phyloP scores from a whole-genome alignment of 2,888 invertebrate genomes.

The Cerastis leucographa region DNA sequence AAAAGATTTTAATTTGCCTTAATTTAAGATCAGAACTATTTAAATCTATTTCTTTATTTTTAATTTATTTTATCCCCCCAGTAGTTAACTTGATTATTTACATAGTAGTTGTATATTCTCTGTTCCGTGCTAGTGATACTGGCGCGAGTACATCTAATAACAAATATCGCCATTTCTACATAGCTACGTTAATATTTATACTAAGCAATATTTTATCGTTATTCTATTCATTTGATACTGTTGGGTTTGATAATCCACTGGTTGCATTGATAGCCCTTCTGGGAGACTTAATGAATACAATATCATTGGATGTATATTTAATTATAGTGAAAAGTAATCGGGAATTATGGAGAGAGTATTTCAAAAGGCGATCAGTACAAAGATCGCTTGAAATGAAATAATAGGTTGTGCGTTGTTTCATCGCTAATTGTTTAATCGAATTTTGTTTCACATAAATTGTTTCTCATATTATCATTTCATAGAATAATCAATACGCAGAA shows the following conservation, averaged over 20 bases:
- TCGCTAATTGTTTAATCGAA: no score
- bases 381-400: not conserved
- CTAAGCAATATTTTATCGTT: constrained; percentile 36
- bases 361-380: constrained; percentile 19
- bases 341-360: constrained; percentile 33
- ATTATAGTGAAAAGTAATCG: constrained; percentile 31
- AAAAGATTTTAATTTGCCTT: not conserved
- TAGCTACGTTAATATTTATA: constrained; percentile 40
- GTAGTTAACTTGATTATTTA: constrained; percentile 5
- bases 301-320: constrained; percentile 31
- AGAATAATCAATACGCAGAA: no score
- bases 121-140: constrained; percentile 8
- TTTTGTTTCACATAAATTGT: no score
- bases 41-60: not conserved
- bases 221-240: constrained; percentile 1
- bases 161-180: constrained; percentile 33
- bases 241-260: not conserved
- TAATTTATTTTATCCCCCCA: not conserved
- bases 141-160: not conserved
- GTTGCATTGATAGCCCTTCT: accelerated
- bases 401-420: no score
- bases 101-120: constrained; percentile 30
- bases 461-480: no score
- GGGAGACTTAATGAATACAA: constrained; percentile 35
- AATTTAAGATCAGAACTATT: not conserved